Percentiles rank a stretch among this genome's conserved stretches.
These are phyloP conservation scores for Automeris io DNA, from an alignment of 2,888 invertebrate genomes.

Conservation along the genomic window DNA sequence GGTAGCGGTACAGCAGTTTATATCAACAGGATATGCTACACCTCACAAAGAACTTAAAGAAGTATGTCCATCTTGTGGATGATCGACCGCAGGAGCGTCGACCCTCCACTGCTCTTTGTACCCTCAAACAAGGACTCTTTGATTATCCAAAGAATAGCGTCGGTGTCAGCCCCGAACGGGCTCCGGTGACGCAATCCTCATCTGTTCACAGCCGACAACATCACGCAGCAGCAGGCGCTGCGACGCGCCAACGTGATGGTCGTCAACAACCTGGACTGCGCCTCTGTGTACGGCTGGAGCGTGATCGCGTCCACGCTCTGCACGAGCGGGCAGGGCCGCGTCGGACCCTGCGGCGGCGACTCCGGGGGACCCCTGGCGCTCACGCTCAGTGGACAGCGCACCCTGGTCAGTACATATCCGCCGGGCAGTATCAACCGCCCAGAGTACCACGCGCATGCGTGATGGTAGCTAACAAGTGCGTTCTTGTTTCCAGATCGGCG, in stretches of 20 bases:
- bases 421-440: too few relatives aligned
- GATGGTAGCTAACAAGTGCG: not conserved
- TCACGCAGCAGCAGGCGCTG: constrained; percentile 23
- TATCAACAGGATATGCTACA: too few relatives aligned
- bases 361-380: constrained; percentile 27
- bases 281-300: constrained; percentile 22
- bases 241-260: constrained; percentile 47
- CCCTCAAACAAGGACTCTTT: too few relatives aligned
- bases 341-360: constrained; percentile 43
- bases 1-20: too few relatives aligned
- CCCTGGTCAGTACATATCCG: constrained; percentile 16
- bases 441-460: not conserved
- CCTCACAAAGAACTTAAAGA: not conserved
- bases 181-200: not conserved
- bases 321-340: constrained; percentile 23
- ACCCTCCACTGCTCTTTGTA: too few relatives aligned
- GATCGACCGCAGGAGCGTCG: too few relatives aligned
- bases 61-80: too few relatives aligned
- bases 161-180: not conserved
- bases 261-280: constrained; percentile 30
- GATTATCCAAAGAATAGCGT: not conserved
- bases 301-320: constrained; percentile 28
- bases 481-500: constrained; percentile 29
- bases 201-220: constrained; percentile 15
- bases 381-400: constrained; percentile 11